These are phyloP conservation scores for Aporophyla lueneburgensis DNA, from an alignment of 2,888 invertebrate genomes.

Conservation along the genomic window DNA sequence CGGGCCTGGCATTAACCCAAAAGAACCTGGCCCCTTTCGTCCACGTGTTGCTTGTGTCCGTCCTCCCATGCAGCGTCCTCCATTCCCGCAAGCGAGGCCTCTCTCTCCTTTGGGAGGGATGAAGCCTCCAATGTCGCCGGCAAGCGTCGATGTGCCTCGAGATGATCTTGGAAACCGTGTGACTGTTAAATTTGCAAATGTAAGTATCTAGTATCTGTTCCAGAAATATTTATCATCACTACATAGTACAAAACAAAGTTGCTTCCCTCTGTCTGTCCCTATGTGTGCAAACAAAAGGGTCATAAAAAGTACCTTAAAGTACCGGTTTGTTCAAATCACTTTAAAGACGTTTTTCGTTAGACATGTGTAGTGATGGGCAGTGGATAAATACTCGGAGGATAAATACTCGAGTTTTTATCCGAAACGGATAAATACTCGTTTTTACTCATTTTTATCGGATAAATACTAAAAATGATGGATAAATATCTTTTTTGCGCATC, in stretches of 20 bases:
- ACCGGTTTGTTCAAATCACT: not conserved
- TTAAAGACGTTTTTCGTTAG: not conserved
- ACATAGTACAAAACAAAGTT: too few relatives aligned
- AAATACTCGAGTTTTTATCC: too few relatives aligned
- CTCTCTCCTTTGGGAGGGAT: conserved; percentile 13
- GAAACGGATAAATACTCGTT: too few relatives aligned
- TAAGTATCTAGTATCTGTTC: conserved; percentile 61
- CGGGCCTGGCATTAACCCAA: conserved; percentile 5
- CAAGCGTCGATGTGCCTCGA: conserved; percentile 8
- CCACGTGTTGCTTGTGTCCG: conserved; percentile 23
- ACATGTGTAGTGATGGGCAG: too few relatives aligned
- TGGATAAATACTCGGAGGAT: too few relatives aligned
- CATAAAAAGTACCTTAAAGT: not conserved
- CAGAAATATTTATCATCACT: not conserved
- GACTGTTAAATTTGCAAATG: conserved; percentile 72
- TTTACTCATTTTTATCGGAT: too few relatives aligned
- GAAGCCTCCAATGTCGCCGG: conserved; percentile 29
- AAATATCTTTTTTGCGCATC: too few relatives aligned
- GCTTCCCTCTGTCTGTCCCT: too few relatives aligned
- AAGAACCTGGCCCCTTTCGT: conserved; percentile 14
- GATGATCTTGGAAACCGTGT: conserved; percentile 61
- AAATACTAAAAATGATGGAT: too few relatives aligned
- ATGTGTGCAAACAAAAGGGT: not conserved
- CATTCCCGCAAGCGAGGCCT: conserved; percentile 35
- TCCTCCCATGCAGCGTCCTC: conserved; percentile 19